Evolutionary conservation across 2,797 vertebrate genomes (phyloP), one percentile per base, ranked within the genome.

Genomic region (Gallinago nigripennis): DNA sequence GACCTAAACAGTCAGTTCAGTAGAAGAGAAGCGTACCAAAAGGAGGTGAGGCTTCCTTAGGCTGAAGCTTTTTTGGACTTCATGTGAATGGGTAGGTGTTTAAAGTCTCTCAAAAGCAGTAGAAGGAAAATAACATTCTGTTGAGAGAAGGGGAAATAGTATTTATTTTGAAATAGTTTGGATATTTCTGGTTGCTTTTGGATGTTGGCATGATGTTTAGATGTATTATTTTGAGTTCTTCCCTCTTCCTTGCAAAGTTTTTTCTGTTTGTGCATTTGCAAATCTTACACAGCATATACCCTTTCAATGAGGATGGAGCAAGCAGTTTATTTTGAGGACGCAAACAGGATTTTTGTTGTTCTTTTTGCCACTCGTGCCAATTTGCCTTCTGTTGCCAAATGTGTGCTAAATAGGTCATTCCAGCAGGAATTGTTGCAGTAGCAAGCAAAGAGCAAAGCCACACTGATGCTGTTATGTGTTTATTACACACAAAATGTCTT

Each of bases 261-360:
- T 64, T 82, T 90, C 58, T 84, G 37, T 54, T 84, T 92, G 82
- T 11, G 1, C 82, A 31, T 93, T 90, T 97, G 71, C 85, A 92
- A 95, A 75, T 68, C 89, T 87, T 96, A 43, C 0, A 0, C 66
- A 75, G 77, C 20, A 6, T 82, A 70, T 86, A 43, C 77, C 61
- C 88, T 80, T 96, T 76, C 28, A 30, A 9, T 39, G 85, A 95
- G 86, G 95, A 93, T 86, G 89, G 88, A 95, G 56, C 8, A 9
- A 88, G 90, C 95, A 88, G 91, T 89, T 97, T 97, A 94, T 97
- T 97, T 92, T 30, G 91, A 95, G 92, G 79, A 89, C 7, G 12
- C 78, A 90, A 95, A 94, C 88, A 84, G 53, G 84, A 78, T 53
- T 87, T 68, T 58, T 70, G 68, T 75, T 91, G 17, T 37, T 79